Conservation (phyloP, 2,888 invertebrate genomes). For the Atrina japonica region DNA sequence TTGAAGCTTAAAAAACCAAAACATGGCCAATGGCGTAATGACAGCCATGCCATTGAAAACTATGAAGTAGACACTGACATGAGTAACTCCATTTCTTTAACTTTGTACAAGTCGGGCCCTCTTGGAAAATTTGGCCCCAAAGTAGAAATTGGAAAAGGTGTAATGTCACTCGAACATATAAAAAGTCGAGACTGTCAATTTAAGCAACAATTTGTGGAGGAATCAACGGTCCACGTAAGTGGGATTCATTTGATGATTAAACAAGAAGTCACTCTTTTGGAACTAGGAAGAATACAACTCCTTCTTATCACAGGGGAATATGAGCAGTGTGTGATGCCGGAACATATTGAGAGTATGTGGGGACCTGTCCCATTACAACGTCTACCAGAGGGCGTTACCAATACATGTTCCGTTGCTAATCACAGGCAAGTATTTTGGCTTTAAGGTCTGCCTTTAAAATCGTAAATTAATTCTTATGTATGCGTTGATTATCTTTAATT, state of each 20-base stretch:
- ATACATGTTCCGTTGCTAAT: slow-evolving; percentile 77
- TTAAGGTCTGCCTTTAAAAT: no score
- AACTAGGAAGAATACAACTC: slow-evolving; percentile 65
- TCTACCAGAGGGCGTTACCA: slow-evolving; percentile 74
- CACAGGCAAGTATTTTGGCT: slow-evolving; percentile 67
- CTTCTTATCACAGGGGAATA: slow-evolving; percentile 76
- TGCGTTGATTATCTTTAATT: no score
- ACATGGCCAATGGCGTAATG: slow-evolving; percentile 18
- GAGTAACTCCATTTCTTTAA: slow-evolving; percentile 14
- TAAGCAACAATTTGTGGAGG: slow-evolving; percentile 33
- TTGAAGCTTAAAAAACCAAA: slow-evolving; percentile 38
- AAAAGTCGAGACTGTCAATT: slow-evolving; percentile 34
- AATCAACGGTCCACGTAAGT: slow-evolving; percentile 46
- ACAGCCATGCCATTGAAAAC: slow-evolving; percentile 1
- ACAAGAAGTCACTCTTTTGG: slow-evolving; percentile 49
- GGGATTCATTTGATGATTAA: slow-evolving; percentile 42
- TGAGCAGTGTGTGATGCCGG: slow-evolving; percentile 79
- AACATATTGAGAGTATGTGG: slow-evolving; percentile 76
- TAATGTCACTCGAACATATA: slow-evolving; percentile 3
- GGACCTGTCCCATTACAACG: slow-evolving; percentile 77
- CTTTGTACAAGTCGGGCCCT: slow-evolving; percentile 23
- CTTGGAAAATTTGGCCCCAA: slow-evolving; percentile 16
- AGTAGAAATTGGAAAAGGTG: slow-evolving; percentile 30
- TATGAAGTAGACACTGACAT: slow-evolving; percentile 39
- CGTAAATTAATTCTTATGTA: no score